Conservation (phyloP, 35 echinoderm and acorn worm genomes). For the Ophioderma brevispina region DNA sequence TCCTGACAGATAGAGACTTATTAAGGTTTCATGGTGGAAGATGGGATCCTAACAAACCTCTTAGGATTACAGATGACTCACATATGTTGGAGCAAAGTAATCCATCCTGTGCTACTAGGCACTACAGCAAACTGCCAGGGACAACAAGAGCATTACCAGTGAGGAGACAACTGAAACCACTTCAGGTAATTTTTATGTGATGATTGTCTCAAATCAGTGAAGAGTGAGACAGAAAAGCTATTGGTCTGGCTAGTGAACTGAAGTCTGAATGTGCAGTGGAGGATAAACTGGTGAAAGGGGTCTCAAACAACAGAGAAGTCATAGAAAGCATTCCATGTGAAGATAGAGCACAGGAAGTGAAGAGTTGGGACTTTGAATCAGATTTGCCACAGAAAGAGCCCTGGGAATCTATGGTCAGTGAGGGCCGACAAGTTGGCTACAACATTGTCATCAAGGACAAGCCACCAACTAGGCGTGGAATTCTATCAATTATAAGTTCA, state of each 20-base stretch:
- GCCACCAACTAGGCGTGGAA: conserved; percentile 62
- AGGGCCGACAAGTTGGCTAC: conserved; percentile 48
- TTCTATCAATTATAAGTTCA: conserved; percentile 54
- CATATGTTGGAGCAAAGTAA: too few species aligned
- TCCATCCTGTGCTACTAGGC: too few species aligned
- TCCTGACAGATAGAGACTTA: too few species aligned
- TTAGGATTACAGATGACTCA: too few species aligned
- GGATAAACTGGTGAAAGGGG: conserved; percentile 35
- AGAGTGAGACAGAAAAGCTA: neutral
- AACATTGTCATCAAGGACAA: conserved; percentile 19
- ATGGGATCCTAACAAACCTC: too few species aligned
- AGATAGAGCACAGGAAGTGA: conserved; percentile 45
- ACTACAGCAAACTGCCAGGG: too few species aligned
- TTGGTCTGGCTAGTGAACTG: conserved; percentile 8
- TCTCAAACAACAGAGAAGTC: conserved; percentile 36
- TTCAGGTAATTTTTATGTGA: too few species aligned
- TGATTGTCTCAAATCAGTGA: conserved; percentile 42
- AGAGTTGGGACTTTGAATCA: neutral
- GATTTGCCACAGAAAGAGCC: neutral
- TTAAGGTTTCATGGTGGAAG: too few species aligned
- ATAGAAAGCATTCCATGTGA: conserved; percentile 35
- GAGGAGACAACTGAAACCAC: too few species aligned
- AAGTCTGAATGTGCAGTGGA: conserved; percentile 11
- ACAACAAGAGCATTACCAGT: conserved; percentile 75
- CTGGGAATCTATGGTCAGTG: conserved; percentile 51